Conservation (phyloP, 2,113 vertebrate genomes). For the Leptodactylus fuscus region DNA sequence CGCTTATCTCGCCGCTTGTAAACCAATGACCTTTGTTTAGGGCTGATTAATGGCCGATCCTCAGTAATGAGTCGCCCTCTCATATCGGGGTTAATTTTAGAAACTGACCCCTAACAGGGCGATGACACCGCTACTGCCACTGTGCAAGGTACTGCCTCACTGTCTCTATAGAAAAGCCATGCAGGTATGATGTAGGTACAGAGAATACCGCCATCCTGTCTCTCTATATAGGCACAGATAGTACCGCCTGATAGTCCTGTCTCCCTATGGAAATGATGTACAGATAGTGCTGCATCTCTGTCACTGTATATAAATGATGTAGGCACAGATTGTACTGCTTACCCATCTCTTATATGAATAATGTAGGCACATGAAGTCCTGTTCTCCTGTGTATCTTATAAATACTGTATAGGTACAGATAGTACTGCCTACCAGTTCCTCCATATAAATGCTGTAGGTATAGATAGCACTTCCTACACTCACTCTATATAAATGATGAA, state of each 20-base stretch:
- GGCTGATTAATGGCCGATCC: conserved; percentile 14
- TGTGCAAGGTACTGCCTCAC: background rate
- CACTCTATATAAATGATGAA: background rate
- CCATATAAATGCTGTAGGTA: background rate
- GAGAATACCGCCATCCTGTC: background rate
- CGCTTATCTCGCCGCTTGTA: background rate
- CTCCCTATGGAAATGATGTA: background rate
- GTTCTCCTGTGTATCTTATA: background rate
- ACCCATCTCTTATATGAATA: background rate
- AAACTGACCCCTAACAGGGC: background rate
- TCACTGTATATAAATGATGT: background rate
- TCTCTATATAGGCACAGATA: background rate
- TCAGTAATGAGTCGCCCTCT: background rate
- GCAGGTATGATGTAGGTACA: background rate
- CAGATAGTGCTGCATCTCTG: background rate
- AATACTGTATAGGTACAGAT: background rate
- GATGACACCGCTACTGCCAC: background rate
- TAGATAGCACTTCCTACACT: too few relatives aligned
- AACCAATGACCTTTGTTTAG: conserved; percentile 30
- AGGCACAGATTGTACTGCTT: background rate
- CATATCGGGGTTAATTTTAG: background rate
- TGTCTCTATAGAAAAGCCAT: background rate
- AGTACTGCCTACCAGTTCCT: background rate
- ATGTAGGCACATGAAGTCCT: background rate
- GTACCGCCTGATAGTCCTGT: background rate